These are phyloP conservation scores for Phasianus colchicus DNA, from an alignment of 2,113 vertebrate genomes.

Conservation along the genomic window DNA sequence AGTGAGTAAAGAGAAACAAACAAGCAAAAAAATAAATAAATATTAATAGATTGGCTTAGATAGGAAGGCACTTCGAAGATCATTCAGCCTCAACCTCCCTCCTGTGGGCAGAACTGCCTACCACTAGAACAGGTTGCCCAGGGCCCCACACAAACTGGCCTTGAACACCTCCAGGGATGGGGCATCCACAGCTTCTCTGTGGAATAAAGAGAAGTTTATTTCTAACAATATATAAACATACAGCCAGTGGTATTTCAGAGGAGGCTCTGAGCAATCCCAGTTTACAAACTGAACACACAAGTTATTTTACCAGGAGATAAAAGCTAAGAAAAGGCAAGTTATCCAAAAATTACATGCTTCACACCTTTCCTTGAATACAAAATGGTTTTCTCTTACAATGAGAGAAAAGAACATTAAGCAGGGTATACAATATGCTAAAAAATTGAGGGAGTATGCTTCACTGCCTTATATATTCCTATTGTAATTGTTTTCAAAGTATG, in stretches of 20 bases:
- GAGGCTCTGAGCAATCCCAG: background rate
- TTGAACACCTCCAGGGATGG: no score
- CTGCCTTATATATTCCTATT: background rate
- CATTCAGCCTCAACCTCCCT: no score
- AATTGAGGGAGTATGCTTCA: background rate
- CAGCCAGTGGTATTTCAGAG: background rate
- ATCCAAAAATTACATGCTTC: background rate
- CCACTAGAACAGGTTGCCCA: no score
- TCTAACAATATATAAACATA: background rate
- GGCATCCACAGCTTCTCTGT: no score
- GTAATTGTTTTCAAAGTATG: background rate
- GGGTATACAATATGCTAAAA: background rate
- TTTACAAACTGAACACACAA: background rate
- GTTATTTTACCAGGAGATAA: background rate
- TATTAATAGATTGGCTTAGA: no score
- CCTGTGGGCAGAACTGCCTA: no score
- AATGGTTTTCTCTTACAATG: background rate
- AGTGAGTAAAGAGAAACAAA: background rate
- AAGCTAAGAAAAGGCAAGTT: background rate
- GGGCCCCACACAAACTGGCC: no score
- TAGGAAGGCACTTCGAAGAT: no score
- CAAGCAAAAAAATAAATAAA: background rate
- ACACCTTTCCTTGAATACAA: background rate
- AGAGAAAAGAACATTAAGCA: background rate
- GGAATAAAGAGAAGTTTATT: background rate